These are phyloP conservation scores for Lota lota DNA, from an alignment of 2,113 vertebrate genomes.

Conservation along the genomic window DNA sequence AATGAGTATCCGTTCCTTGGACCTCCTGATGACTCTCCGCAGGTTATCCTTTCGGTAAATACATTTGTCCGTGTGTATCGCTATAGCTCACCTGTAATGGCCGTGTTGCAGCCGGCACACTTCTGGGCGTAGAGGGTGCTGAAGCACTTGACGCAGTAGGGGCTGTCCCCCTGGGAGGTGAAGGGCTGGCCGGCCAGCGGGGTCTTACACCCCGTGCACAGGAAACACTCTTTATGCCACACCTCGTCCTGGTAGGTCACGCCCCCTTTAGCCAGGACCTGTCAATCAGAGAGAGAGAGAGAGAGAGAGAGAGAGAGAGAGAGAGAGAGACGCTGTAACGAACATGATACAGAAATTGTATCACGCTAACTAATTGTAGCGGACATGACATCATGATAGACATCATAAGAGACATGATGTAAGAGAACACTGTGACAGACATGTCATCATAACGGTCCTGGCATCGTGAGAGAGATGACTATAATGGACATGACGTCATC, in stretches of 20 bases:
- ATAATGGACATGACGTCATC: too few relatives aligned
- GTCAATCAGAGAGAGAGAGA: slow-evolving; percentile 16
- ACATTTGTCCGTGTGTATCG: too few relatives aligned
- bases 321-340: neutral
- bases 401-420: too few relatives aligned
- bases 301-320: neutral
- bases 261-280: slow-evolving; percentile 92
- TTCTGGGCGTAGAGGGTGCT: slow-evolving; percentile 93
- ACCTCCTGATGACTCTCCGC: too few relatives aligned
- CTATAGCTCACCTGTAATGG: slow-evolving; percentile 87
- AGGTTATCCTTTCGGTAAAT: too few relatives aligned
- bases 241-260: slow-evolving; percentile 91
- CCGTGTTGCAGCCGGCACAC: slow-evolving; percentile 86
- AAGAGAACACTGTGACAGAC: too few relatives aligned
- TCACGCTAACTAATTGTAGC: too few relatives aligned
- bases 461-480: too few relatives aligned
- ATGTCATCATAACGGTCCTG: too few relatives aligned
- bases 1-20: too few relatives aligned
- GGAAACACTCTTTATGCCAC: slow-evolving; percentile 94
- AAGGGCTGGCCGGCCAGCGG: slow-evolving; percentile 91
- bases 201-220: slow-evolving; percentile 84
- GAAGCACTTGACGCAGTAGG: slow-evolving; percentile 92
- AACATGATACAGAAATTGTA: too few relatives aligned
- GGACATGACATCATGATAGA: too few relatives aligned
- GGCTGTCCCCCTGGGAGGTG: slow-evolving; percentile 90